Base-by-base conservation (phyloP, 2,888 invertebrate genomes). In the Diadegma fenestrale region DNA sequence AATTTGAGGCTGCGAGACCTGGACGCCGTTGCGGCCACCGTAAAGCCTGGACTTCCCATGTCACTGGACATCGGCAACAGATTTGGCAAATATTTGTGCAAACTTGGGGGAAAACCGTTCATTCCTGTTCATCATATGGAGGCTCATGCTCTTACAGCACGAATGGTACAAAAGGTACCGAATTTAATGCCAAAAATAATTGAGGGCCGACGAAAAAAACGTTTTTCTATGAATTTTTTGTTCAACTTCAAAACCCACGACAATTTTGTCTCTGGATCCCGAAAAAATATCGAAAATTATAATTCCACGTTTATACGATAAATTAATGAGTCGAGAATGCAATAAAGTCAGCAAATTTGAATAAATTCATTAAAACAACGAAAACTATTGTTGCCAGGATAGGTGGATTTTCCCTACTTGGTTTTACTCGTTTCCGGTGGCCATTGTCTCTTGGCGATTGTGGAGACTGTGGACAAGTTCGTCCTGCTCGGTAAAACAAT, bases 121-220 rank as follows among this genome's bases (percentile, higher is more conserved):
- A 97, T 99, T 92, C 99, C 99, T 0, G 97, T 99, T 83, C 99
- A 99, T 95, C 99, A 99, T 91, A 99, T 99, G 99, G 97, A 99
- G 95, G 99, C 99, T 1, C 99, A 99, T 95, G 99, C 99, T 5
- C 94, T 99, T 81, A 97, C 97, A 19, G 97, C 96, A 30, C 95
- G 99, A 92, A 96, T 99, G 96, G 94, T 95, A 22, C 93, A 96
- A 81, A 94, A 94, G 93, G 96, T 95, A 93, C 22, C 54, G 33
- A n/a, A 43, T 66, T n/a, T 14, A n/a, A 30, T 14, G 1, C 14
- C 19, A 14, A 8, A n/a, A n/a, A n/a, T n/a, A n/a, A n/a, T n/a
- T n/a, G n/a, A n/a, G n/a, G n/a, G n/a, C n/a, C n/a, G n/a, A n/a
- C n/a, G n/a, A n/a, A n/a, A n/a, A n/a, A n/a, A n/a, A n/a, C n/a